Evolutionary conservation across 2,797 vertebrate genomes (phyloP).

Genomic region (Varecia variegata): DNA sequence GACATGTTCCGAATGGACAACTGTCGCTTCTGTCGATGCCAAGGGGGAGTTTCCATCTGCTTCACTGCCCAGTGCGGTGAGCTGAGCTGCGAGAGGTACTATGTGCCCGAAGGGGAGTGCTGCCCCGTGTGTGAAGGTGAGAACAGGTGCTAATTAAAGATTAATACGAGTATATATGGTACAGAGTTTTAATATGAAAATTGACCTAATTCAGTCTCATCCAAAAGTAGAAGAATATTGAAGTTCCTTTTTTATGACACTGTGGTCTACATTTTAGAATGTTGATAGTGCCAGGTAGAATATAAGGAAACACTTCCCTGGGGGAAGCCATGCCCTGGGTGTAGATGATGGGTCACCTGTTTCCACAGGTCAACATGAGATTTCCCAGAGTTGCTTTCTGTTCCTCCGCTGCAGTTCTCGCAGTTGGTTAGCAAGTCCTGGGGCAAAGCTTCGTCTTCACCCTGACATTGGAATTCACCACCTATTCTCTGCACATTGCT

Average conservation of each 20-base stretch:
- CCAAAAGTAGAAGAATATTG: background rate
- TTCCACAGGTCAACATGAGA: fast-evolving
- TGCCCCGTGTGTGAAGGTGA: conserved; percentile 94
- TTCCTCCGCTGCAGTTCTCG: background rate
- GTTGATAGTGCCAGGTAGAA: background rate
- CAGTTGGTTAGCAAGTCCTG: background rate
- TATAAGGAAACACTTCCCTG: background rate
- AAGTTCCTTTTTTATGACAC: background rate
- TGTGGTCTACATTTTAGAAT: background rate
- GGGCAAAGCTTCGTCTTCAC: background rate
- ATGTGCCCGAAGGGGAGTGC: conserved; percentile 92
- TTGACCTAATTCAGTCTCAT: background rate
- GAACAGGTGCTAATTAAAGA: background rate
- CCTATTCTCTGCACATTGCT: background rate
- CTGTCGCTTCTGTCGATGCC: conserved; percentile 92
- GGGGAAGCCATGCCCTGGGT: background rate
- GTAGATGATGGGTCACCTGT: background rate
- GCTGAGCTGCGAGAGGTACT: conserved; percentile 90
- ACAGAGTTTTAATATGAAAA: background rate
- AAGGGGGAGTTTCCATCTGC: conserved; percentile 92
- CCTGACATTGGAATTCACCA: background rate
- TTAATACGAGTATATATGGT: background rate
- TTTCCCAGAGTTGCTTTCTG: background rate
- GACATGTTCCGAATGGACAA: conserved; percentile 93
- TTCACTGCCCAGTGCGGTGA: conserved; percentile 92